Conservation (phyloP, 2,797 vertebrate species). For the Merluccius polli region DNA sequence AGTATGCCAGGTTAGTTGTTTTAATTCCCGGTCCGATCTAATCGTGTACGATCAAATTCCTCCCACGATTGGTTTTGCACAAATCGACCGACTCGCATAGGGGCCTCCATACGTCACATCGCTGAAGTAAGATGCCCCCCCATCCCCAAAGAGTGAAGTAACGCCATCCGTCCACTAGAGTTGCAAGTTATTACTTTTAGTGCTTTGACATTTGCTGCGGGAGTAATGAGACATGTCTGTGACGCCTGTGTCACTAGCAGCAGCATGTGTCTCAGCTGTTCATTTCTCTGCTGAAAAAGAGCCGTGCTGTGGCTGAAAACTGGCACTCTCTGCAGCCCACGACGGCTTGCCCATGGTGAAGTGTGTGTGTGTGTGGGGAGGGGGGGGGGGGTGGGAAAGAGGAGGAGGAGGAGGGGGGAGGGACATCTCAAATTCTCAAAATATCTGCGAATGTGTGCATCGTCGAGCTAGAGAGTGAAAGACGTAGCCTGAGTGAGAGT, state of each 20-base stretch:
- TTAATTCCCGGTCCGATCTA: background rate
- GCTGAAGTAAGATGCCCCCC: background rate
- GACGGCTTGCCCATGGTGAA: conserved; percentile 67
- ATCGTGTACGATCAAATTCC: background rate
- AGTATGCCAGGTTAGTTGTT: background rate
- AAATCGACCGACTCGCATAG: too few species aligned
- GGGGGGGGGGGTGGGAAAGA: conserved; percentile 49
- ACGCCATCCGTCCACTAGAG: conserved; percentile 67
- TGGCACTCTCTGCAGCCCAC: conserved; percentile 69
- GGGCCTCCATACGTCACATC: background rate
- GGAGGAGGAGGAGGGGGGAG: conserved; percentile 34
- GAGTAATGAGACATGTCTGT: conserved; percentile 78
- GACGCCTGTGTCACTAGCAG: conserved; percentile 74
- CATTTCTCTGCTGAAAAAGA: conserved; percentile 59
- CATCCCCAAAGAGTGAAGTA: conserved; percentile 16
- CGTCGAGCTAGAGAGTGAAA: conserved; percentile 42
- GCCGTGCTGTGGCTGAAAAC: conserved; percentile 69
- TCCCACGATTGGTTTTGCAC: background rate
- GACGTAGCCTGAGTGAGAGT: conserved; percentile 36
- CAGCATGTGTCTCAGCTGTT: conserved; percentile 71
- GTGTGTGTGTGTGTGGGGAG: conserved; percentile 38
- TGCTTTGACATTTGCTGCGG: conserved; percentile 78
- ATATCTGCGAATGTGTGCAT: conserved; percentile 61
- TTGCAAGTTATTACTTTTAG: conserved; percentile 76
- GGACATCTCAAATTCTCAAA: conserved; percentile 60